Evolutionary conservation across 2,888 invertebrate species (phyloP).

Genomic region (Papilio demoleus): DNA sequence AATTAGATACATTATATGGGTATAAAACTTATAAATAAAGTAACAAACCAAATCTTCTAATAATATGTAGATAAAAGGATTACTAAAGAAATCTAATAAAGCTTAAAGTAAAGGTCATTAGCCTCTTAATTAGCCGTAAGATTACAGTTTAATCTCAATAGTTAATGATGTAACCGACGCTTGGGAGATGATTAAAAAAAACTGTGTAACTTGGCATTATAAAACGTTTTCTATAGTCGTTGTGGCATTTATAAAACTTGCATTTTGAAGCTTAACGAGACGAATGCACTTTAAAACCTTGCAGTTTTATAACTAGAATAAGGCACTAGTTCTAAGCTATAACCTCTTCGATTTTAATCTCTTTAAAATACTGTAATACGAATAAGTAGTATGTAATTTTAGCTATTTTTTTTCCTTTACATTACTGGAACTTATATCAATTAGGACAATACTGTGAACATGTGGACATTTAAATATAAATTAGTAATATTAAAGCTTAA

Average conservation of each 20-base stretch:
- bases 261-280: constrained; percentile 28
- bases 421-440: too few relatives aligned
- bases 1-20: too few relatives aligned
- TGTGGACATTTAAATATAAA: too few relatives aligned
- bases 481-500: not conserved
- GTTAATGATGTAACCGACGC: constrained; percentile 17
- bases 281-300: constrained; percentile 18
- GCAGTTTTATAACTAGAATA: constrained; percentile 2
- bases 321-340: not conserved
- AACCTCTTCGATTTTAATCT: not conserved
- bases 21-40: not conserved
- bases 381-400: not conserved
- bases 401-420: not conserved
- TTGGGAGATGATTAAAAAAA: constrained; percentile 19
- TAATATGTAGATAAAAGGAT: not conserved
- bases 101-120: constrained; percentile 11
- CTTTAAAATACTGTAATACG: not conserved
- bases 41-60: not conserved
- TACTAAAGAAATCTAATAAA: not conserved
- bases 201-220: constrained; percentile 15
- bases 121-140: constrained; percentile 9
- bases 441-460: too few relatives aligned
- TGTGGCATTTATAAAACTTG: constrained; percentile 31
- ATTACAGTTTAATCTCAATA: constrained; percentile 3
- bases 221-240: constrained; percentile 15